phyloP scores from a whole-genome alignment of 2,888 invertebrate species.

The Thumatha senex region DNA sequence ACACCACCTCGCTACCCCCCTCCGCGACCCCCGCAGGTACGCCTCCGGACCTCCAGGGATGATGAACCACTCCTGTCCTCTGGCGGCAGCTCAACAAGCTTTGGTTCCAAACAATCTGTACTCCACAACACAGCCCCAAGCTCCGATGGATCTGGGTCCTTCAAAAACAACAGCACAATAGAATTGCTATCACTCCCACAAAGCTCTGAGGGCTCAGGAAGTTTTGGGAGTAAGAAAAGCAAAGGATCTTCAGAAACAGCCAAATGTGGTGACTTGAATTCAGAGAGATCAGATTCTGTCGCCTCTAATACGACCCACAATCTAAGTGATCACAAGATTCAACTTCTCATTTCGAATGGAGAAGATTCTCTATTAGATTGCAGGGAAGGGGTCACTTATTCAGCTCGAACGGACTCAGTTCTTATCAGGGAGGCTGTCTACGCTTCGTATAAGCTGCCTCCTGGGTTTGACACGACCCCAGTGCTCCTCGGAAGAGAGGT shows the following conservation, averaged over 20 bases:
- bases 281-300: slow-evolving; percentile 67
- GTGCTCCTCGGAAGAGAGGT: slow-evolving; percentile 83
- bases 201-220: slow-evolving; percentile 70
- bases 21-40: slow-evolving; percentile 88
- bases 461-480: slow-evolving; percentile 77
- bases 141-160: slow-evolving; percentile 70
- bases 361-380: slow-evolving; percentile 75
- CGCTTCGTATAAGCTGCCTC: slow-evolving; percentile 74
- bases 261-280: slow-evolving; percentile 63
- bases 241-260: slow-evolving; percentile 73
- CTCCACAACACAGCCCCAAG: slow-evolving; percentile 68
- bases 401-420: slow-evolving; percentile 78
- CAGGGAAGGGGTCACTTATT: slow-evolving; percentile 74
- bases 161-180: slow-evolving; percentile 70
- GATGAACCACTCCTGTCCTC: slow-evolving; percentile 79
- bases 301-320: slow-evolving; percentile 62
- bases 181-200: slow-evolving; percentile 72
- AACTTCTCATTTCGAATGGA: slow-evolving; percentile 73
- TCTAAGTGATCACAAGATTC: slow-evolving; percentile 73
- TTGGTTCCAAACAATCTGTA: slow-evolving; percentile 73
- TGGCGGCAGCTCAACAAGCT: slow-evolving; percentile 73
- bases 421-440: slow-evolving; percentile 76
- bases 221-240: slow-evolving; percentile 74
- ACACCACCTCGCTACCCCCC: slow-evolving; percentile 96
- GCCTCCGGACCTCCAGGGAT: slow-evolving; percentile 69